Conservation (phyloP, 1,140 invertebrate genomes). For the Drosophila lowei region DNA sequence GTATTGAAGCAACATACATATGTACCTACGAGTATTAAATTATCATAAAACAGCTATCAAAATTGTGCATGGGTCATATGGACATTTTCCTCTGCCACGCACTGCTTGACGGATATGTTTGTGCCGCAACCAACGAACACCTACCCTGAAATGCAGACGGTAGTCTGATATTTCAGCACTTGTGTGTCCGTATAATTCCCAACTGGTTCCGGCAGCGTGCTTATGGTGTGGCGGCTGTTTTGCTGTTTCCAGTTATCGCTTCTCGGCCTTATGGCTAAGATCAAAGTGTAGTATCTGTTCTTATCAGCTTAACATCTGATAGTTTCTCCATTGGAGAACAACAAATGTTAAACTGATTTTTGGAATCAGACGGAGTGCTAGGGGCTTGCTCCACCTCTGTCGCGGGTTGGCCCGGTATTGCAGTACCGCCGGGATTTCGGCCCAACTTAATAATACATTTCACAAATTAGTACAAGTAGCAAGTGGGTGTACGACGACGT, state of each 20-base stretch:
- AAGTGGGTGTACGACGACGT: no score
- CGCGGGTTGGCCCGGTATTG: conserved; percentile 83
- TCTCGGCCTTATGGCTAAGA: conserved; percentile 84
- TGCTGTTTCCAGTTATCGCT: conserved; percentile 61
- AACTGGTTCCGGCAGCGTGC: background rate
- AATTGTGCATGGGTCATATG: no score
- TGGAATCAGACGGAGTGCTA: conserved; percentile 45
- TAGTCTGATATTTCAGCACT: background rate
- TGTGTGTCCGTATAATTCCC: conserved; percentile 9
- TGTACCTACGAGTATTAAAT: no score
- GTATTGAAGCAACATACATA: no score
- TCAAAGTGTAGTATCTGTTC: conserved; percentile 86
- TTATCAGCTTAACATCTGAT: conserved; percentile 88
- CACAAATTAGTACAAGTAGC: conserved; percentile 37
- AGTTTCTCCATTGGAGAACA: conserved; percentile 85
- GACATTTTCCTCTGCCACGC: no score
- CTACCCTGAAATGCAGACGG: background rate
- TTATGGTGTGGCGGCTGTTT: background rate
- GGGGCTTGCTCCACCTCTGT: conserved; percentile 61
- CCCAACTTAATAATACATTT: conserved; percentile 51
- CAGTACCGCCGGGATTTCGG: conserved; percentile 84
- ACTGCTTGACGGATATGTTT: no score
- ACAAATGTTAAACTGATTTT: conserved; percentile 85
- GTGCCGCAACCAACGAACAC: no score
- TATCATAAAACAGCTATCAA: no score